A percentile compares a stretch with the other conserved stretches of the same genome.
Conservation (phyloP, 2,888 invertebrate genomes). For the Slavum lentiscoides region DNA sequence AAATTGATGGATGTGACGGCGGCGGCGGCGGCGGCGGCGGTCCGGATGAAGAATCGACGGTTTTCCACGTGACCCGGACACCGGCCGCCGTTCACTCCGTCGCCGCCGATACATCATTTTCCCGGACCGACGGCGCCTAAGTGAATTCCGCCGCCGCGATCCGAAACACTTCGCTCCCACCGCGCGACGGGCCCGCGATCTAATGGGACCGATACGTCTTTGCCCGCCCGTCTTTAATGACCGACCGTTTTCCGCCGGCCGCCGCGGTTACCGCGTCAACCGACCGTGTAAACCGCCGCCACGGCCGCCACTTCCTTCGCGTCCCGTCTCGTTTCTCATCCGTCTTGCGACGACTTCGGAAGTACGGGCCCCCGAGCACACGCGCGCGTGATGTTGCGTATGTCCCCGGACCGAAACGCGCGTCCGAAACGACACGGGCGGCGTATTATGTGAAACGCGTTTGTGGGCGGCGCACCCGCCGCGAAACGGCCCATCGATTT, state of each 20-base stretch:
- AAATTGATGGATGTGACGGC: conserved; percentile 43
- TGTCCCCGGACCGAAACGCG: no score
- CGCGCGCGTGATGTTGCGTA: not conserved
- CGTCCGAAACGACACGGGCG: no score
- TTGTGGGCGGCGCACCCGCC: no score
- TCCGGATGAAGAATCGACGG: conserved; percentile 50
- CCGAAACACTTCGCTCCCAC: not conserved
- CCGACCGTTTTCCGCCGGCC: conserved; percentile 50
- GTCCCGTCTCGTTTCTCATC: conserved; percentile 44
- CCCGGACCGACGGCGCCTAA: conserved; percentile 21
- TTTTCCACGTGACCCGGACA: conserved; percentile 51
- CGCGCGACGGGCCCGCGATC: not conserved
- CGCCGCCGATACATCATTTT: conserved; percentile 50
- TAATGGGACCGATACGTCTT: conserved; percentile 54
- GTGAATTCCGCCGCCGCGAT: conserved; percentile 39
- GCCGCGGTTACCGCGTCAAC: conserved; percentile 41
- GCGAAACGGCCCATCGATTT: no score
- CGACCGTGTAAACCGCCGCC: conserved; percentile 50
- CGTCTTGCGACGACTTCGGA: conserved; percentile 28
- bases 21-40: conserved; percentile 2
- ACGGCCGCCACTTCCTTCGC: conserved; percentile 3
- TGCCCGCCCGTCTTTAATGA: conserved; percentile 49
- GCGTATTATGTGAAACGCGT: no score
- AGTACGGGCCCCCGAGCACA: not conserved
- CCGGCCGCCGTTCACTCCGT: not conserved